Evolutionary conservation across 2,113 vertebrate genomes (phyloP).

Genomic region (Chlamydotis undulata): DNA sequence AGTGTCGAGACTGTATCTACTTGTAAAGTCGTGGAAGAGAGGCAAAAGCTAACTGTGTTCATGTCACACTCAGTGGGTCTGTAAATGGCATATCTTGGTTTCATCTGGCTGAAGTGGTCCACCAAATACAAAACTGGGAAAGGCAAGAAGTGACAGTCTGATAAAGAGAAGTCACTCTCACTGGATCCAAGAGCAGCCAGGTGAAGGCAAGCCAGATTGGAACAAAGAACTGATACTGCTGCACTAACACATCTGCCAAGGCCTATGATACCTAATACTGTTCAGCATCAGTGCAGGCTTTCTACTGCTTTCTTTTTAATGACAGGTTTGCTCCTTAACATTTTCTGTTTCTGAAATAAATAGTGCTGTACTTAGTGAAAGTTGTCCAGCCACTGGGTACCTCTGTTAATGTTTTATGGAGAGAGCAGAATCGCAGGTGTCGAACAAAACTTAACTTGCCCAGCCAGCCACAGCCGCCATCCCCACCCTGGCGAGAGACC

Average conservation of each 20-base stretch:
- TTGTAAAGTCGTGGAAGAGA: neutral
- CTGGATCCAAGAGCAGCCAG: neutral
- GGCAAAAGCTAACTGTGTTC: neutral
- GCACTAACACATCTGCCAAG: neutral
- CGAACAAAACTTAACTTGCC: neutral
- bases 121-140: neutral
- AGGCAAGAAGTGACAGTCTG: neutral
- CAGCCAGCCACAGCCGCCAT: accelerated
- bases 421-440: neutral
- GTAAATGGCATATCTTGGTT: neutral
- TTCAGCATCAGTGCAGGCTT: neutral
- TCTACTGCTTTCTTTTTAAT: neutral
- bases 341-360: slow-evolving; percentile 27
- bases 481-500: neutral
- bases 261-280: neutral
- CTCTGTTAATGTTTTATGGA: neutral
- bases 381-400: neutral
- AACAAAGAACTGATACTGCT: neutral
- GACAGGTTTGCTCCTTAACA: neutral
- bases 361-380: neutral
- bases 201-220: neutral
- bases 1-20: neutral
- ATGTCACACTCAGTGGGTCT: neutral
- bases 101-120: neutral
- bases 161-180: neutral